Evolutionary conservation across 2,113 vertebrate species (phyloP), one percentile per base, ranked within the genome.

Genomic region (Myiagra hebetior): DNA sequence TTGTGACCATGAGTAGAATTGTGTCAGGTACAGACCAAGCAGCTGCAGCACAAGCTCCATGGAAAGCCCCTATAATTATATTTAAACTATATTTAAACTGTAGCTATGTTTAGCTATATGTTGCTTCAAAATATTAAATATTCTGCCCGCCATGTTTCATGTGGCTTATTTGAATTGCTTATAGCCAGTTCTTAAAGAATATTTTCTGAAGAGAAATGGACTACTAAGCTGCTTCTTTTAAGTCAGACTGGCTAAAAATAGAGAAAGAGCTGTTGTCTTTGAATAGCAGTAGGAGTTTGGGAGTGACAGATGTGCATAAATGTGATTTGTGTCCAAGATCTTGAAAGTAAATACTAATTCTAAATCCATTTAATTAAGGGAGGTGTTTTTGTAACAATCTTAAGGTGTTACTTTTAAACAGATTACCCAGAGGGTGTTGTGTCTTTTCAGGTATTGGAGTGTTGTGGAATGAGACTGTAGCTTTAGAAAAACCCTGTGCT

Each of bases 101-200:
- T 42, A 52, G 30, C 4, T 67, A 3, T 27, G 37, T 35, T 74
- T 37, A 74, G 44, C 7, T 47, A 2, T 18, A 10, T 28, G 17
- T 87, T 56, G 11, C 31, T 83, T 76, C 19, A n/a, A 44, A 80
- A 27, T 11, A 15, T 18, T 35, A 41, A 49, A 20, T 56, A 35
- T 4, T 81, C 7, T 10, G 5, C 14, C 1, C 31, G 28, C 5
- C 1, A 0, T 35, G 9, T 62, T 87, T n/a, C 1, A 0, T 10
- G 3, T 39, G 19, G 15, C n/a, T 63, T 67, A 39, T 15, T 76
- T 57, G 13, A 90, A 26, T 65, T 79, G 60, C 30, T 73, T 14
- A 4, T 27, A 64, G 10, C 24, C 14, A 6, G 20, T 52, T 85
- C 21, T 73, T 72, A 16, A 63, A 87, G 69, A 49, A 26, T 22